Base-by-base conservation (phyloP, 2,888 invertebrate species). In the Mesodorylaimus sp. region DNA sequence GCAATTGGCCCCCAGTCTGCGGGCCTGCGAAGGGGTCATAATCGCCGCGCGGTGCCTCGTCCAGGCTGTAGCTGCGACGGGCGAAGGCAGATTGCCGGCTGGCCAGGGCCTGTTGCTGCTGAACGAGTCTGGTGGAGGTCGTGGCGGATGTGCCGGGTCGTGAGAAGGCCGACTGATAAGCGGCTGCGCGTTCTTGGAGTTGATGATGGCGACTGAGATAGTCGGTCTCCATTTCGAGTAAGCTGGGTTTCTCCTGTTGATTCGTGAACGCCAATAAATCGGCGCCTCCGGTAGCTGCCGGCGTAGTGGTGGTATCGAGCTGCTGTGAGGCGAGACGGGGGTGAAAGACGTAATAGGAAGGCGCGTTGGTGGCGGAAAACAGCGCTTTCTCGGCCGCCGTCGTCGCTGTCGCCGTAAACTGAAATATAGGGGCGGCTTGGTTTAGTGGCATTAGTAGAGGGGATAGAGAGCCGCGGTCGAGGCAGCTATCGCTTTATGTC, bases 151-250 rank as follows among this genome's bases (percentile, higher is more conserved):
- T 3, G 39, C 39, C 39, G n/a, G 19, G 7, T 16, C 5, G 39
- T 23, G 3, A 23, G 19, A 23, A n/a, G 19, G 5, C 39, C 19
- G 19, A 23, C 10, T 16, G 32, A 16, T 16, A 32, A 16, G 10
- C 32, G 16, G 10, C 10, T 10, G 10, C 32, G 32, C 32, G 32
- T 32, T 32, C 32, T 13, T 32, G 10, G 10, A 16, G 10, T 21
- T 39, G 41, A 7, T 39, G 41, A 43, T 53, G 47, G n/a, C 32
- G 26, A 16, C 44, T 21, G 28, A 55, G 50, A 51, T 56, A 64
- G 55, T 56, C 60, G 55, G 61, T 62, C 54, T 65, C 65, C 62
- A 65, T 60, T 52, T 64, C 64, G 39, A 61, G 53, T 21, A 64
- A 58, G 38, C 58, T 59, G 19, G 62, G 62, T 36, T 60, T 56